Base-by-base conservation (phyloP, 2,888 invertebrate species). In the Morpho helenor region DNA sequence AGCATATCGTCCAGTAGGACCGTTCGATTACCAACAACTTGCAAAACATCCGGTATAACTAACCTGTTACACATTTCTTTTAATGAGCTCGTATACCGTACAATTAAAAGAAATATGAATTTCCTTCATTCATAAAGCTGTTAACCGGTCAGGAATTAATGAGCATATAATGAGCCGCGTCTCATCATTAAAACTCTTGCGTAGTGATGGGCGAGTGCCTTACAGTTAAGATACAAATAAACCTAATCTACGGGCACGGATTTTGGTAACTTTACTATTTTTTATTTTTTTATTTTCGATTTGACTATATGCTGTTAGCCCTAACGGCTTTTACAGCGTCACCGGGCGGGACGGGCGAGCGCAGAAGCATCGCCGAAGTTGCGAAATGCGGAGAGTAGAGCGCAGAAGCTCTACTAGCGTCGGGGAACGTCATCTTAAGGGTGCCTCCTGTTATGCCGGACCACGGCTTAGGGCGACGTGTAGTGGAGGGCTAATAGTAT, bases 111-210 rank as follows among this genome's bases (percentile, higher is more conserved):
- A 61, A 56, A 57, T 59, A 56, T 56, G 62, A 63, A 57, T 57
- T 63, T 56, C 57, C 52, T 60, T 58, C 60, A 60, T 62, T 62
- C 62, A 62, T 62, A 62, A 62, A 62, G 62, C 62, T 62, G 62
- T 62, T 59, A 62, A 59, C 62, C 53, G 42, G 56, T 51, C 54
- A 56, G 52, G 49, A 57, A 57, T 62, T 62, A 62, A 62, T 62
- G 57, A 62, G 56, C 57, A 57, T 54, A 60, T 62, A 62, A 62
- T 62, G 56, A 60, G 57, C 62, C 54, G 49, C 57, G 50, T 59
- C 62, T 62, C 59, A 52, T 57, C 59, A 49, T 62, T 62, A 60
- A 62, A 62, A 54, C 59, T 56, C 46, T 57, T 41, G 39, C 57
- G 49, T 55, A 57, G 55, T 55, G 55, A 55, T 55, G 55, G 39